These are phyloP conservation scores for Ophioderma brevispina DNA, from an alignment of 35 echinoderm and acorn worm species.

Conservation along the genomic window DNA sequence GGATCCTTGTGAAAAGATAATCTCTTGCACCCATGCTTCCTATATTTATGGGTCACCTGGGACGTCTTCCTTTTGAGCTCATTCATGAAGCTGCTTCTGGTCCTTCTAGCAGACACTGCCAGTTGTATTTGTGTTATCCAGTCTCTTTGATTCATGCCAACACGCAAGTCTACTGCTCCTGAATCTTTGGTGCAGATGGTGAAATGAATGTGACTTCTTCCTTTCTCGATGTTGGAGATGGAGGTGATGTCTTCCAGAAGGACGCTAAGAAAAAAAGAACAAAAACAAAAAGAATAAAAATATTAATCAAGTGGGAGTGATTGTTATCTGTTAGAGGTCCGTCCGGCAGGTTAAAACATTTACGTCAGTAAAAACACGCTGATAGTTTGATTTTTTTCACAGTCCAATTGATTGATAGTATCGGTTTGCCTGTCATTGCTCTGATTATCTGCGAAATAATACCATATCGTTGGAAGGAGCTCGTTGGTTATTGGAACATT, in stretches of 20 bases:
- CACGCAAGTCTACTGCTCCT: constrained; percentile 68
- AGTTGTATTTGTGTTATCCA: constrained; percentile 92
- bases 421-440: too few relatives aligned
- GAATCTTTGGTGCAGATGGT: constrained; percentile 72
- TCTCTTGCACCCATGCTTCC: constrained; percentile 59
- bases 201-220: constrained; percentile 70
- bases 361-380: too few relatives aligned
- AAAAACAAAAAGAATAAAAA: too few relatives aligned
- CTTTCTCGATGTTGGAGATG: constrained; percentile 79
- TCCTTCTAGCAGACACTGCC: constrained; percentile 63
- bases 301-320: too few relatives aligned
- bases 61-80: constrained; percentile 82
- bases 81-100: constrained; percentile 64
- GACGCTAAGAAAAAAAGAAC: constrained; percentile 6
- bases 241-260: constrained; percentile 81
- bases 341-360: too few relatives aligned
- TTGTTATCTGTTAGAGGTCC: too few relatives aligned
- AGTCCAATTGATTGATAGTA: too few relatives aligned
- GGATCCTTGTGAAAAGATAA: constrained; percentile 76
- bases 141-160: constrained; percentile 55
- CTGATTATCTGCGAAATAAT: too few relatives aligned
- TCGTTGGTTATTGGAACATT: too few relatives aligned
- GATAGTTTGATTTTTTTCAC: too few relatives aligned
- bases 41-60: constrained; percentile 79
- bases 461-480: too few relatives aligned